phyloP scores from a whole-genome alignment of 2,113 vertebrate species.

The Pungitius pungitius region DNA sequence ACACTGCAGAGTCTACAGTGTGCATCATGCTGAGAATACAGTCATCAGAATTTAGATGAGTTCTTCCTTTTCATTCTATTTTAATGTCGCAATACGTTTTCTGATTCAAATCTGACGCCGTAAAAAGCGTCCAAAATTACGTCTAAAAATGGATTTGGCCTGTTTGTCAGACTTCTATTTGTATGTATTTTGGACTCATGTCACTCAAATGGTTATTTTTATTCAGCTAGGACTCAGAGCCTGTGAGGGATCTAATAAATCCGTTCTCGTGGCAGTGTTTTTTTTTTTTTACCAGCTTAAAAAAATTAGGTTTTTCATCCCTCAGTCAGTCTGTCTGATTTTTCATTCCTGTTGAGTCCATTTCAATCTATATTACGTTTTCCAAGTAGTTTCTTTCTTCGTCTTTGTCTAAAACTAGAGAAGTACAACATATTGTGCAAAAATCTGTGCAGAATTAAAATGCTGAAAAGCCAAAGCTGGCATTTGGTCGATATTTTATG shows the following conservation, averaged over 20 bases:
- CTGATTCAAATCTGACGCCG: conserved; percentile 17
- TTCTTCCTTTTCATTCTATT: background rate
- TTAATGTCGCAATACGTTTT: background rate
- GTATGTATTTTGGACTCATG: conserved; percentile 52
- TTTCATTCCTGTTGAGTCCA: conserved; percentile 2
- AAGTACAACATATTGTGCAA: background rate
- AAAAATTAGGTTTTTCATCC: conserved; percentile 12
- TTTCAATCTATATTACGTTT: background rate
- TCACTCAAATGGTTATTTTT: conserved; percentile 51
- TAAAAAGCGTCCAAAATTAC: conserved; percentile 31
- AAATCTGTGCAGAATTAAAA: conserved; percentile 14
- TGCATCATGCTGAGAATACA: no score
- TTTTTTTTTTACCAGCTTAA: background rate
- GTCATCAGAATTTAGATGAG: background rate
- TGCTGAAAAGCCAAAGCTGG: background rate
- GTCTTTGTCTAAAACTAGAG: conserved; percentile 12
- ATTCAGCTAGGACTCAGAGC: conserved; percentile 32
- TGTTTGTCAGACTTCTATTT: conserved; percentile 64
- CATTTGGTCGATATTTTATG: background rate
- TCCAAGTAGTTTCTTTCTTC: background rate
- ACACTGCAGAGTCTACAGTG: background rate
- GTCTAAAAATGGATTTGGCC: conserved; percentile 38
- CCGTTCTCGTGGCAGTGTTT: conserved; percentile 33
- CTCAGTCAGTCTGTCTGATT: background rate
- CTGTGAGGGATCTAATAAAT: conserved; percentile 50